Conservation (phyloP, 2,888 invertebrate genomes). For the Dicycla oo region DNA sequence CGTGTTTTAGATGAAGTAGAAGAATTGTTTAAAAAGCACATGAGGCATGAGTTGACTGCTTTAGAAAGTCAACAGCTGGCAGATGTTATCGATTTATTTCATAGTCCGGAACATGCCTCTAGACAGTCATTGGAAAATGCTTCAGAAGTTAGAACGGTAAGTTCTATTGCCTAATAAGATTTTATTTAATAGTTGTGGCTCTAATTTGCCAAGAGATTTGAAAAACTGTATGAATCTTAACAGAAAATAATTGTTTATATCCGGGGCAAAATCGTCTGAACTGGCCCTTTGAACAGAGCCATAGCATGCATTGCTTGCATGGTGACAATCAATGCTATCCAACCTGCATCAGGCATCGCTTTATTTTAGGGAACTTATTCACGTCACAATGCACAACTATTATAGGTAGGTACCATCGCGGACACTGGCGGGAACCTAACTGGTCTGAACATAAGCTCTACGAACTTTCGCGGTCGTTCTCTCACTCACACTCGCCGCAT, state of each 20-base stretch:
- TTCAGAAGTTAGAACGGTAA: conserved; percentile 74
- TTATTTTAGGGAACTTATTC: neutral
- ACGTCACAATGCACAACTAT: neutral
- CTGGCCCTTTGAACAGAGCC: neutral
- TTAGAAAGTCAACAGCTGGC: conserved; percentile 73
- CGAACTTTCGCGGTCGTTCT: too few species aligned
- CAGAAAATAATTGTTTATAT: neutral
- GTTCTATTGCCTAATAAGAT: conserved; percentile 27
- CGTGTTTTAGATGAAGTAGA: conserved; percentile 75
- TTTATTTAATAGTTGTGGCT: neutral
- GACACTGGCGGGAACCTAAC: too few species aligned
- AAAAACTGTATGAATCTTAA: neutral
- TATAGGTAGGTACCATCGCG: neutral
- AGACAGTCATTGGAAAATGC: conserved; percentile 60
- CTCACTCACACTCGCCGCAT: too few species aligned
- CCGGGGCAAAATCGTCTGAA: neutral
- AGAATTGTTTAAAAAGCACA: conserved; percentile 75
- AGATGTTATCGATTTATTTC: conserved; percentile 77
- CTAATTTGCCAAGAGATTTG: neutral
- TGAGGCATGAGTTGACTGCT: conserved; percentile 72
- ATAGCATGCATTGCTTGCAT: neutral
- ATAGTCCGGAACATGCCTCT: conserved; percentile 71
- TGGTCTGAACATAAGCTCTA: too few species aligned
- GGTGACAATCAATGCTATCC: neutral
- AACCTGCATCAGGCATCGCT: neutral